These are phyloP conservation scores for Platalea minor DNA, from an alignment of 2,797 vertebrate genomes.

Conservation along the genomic window DNA sequence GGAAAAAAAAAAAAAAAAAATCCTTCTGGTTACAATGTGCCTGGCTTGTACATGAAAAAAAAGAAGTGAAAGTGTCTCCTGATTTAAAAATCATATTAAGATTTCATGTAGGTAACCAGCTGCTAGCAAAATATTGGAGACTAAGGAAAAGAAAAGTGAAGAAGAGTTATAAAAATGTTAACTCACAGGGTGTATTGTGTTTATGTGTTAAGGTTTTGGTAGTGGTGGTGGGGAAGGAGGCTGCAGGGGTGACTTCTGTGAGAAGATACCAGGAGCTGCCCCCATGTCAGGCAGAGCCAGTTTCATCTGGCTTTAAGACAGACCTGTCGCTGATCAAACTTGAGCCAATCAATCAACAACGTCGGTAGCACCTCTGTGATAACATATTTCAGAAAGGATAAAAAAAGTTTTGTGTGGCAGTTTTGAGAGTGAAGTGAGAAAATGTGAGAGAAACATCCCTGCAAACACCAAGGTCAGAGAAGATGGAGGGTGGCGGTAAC, in stretches of 20 bases:
- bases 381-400: neutral
- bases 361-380: neutral
- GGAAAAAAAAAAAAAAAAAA: neutral
- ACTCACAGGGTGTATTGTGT: neutral
- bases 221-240: accelerated
- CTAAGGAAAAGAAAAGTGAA: neutral
- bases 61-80: neutral
- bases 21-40: neutral
- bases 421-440: neutral
- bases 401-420: neutral
- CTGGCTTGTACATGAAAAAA: neutral
- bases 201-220: neutral
- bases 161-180: neutral
- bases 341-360: neutral
- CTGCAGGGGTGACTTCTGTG: neutral
- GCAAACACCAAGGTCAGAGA: neutral
- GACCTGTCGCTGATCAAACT: neutral
- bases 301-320: neutral
- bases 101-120: neutral
- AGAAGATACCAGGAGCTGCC: neutral
- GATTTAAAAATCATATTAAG: neutral
- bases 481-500: neutral
- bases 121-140: neutral
- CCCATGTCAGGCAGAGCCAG: neutral
- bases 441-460: neutral